phyloP scores from a whole-genome alignment of 2,888 invertebrate species.

The Leptinotarsa haldemani region DNA sequence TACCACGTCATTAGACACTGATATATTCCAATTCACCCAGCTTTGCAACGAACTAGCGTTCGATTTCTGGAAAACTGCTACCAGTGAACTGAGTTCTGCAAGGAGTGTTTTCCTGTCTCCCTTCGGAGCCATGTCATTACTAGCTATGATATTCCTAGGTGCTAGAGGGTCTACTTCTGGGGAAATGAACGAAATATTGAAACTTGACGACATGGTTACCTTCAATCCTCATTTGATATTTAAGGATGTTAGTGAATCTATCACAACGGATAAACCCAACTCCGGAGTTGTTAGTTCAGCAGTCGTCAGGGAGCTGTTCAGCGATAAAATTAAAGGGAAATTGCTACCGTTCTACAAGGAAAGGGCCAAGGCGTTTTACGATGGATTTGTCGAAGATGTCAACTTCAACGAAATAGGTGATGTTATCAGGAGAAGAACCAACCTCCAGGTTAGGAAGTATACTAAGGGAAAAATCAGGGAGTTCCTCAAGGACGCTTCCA shows the following conservation, averaged over 20 bases:
- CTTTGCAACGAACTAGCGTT: constrained; percentile 89
- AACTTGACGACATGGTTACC: constrained; percentile 87
- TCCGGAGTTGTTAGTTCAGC: constrained; percentile 84
- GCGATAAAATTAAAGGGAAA: constrained; percentile 83
- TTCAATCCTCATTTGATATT: constrained; percentile 91
- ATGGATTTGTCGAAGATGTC: constrained; percentile 87
- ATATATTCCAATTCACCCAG: constrained; percentile 81
- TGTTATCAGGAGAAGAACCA: constrained; percentile 83
- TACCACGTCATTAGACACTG: constrained; percentile 76
- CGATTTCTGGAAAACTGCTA: constrained; percentile 82
- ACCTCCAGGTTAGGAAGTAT: constrained; percentile 81
- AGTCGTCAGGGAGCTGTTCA: constrained; percentile 85
- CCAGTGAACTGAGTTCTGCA: constrained; percentile 77
- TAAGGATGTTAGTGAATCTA: constrained; percentile 86
- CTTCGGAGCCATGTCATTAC: constrained; percentile 84
- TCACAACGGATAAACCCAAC: constrained; percentile 73
- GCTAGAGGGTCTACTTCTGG: constrained; percentile 88
- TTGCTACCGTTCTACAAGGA: constrained; percentile 89
- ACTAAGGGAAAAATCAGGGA: constrained; percentile 82
- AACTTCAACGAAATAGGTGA: constrained; percentile 86
- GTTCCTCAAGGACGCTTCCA: constrained; percentile 79
- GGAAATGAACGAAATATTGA: constrained; percentile 89
- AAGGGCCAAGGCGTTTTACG: constrained; percentile 87
- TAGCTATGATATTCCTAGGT: constrained; percentile 92
- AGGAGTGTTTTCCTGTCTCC: constrained; percentile 86